Base-by-base conservation (phyloP, 2,113 vertebrate genomes). In the Paralichthys olivaceus region DNA sequence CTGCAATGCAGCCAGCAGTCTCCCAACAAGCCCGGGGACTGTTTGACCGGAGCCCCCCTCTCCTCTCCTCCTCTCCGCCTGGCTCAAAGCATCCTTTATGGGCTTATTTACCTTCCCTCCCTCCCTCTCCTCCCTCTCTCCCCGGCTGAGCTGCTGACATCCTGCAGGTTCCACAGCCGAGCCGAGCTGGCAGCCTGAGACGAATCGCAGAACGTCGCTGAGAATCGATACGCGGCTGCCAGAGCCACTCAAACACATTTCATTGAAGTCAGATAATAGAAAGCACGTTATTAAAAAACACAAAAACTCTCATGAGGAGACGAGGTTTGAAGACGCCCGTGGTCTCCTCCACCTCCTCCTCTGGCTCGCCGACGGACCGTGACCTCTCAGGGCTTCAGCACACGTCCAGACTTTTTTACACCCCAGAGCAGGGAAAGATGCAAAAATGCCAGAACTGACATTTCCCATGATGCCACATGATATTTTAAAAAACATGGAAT, bases 41-140 rank as follows among this genome's bases (percentile, higher is more conserved):
- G 87, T 93, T 90, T 83, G 68, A 80, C 29, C 28, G 53, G 87
- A 84, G 63, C 89, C 80, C 89, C 34, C 87, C 87, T 65, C 89
- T 81, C 75, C 61, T 79, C 74, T 82, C 75, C 85, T 83, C 80
- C 80, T 79, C 73, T 75, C 74, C 1, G 58, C 57, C 76, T 67
- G 67, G 75, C 81, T 95, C 89, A 95, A 94, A 93, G 93, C 93
- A 90, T 90, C 92, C 92, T 92, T 94, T 93, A 94, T 94, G 76
- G 78, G 61, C 61, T 90, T 92, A 92, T 94, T 94, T 94, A 91
- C 91, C 90, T 87, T 83, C 79, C 85, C 74, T 61, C 83, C 69
- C 87, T 75, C 74, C 57, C 81, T 57, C 73, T 58, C 81, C 69
- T 84, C 77, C 77, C 56, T 68, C 74, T 53, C 57, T 61, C 51